These are phyloP conservation scores for Catalaphyllia jardinei DNA, from an alignment of 64 coral and sea anemone species.

Conservation along the genomic window DNA sequence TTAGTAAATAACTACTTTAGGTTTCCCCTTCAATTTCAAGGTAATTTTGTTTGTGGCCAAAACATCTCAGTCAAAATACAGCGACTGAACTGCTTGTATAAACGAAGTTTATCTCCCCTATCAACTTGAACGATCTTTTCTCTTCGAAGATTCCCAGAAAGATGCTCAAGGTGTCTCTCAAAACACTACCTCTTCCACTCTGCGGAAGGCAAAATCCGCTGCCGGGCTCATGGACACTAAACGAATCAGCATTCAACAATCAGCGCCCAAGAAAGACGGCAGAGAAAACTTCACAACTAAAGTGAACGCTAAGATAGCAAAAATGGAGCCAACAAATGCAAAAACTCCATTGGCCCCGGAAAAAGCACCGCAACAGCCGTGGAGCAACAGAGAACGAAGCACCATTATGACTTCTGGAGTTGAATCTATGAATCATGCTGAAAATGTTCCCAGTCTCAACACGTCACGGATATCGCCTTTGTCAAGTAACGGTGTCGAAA, in stretches of 20 bases:
- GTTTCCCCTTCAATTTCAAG: no score
- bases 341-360: neutral
- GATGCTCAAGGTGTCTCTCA: neutral
- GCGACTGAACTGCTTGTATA: no score
- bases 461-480: neutral
- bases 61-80: no score
- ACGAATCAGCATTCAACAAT: neutral
- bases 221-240: neutral
- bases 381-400: neutral
- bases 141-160: slow-evolving; percentile 2
- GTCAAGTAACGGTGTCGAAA: slow-evolving; percentile 7
- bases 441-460: neutral
- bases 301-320: neutral
- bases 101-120: no score
- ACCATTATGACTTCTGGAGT: neutral
- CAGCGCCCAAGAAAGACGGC: neutral
- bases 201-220: slow-evolving; percentile 18
- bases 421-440: neutral
- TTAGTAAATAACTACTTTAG: no score
- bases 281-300: neutral
- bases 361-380: neutral
- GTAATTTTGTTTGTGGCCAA: no score
- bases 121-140: neutral
- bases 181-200: neutral
- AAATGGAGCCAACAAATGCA: neutral